Conservation (phyloP, 1,140 invertebrate species). For the Antheraea mylitta region DNA sequence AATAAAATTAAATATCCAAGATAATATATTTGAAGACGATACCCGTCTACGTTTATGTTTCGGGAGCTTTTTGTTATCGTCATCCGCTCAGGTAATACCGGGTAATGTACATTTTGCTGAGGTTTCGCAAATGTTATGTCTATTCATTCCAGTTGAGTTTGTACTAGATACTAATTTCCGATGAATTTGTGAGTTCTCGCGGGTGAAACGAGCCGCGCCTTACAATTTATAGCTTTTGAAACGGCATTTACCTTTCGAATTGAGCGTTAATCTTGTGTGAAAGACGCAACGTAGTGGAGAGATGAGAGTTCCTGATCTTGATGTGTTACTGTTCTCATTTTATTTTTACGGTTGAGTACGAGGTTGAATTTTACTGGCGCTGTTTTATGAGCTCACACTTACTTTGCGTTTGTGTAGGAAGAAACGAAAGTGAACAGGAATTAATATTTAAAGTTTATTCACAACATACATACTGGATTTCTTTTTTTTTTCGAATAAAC, state of each 20-base stretch:
- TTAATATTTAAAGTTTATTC: not conserved
- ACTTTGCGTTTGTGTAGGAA: not conserved
- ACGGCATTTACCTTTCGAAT: slow-evolving; percentile 73
- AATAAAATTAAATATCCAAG: not conserved
- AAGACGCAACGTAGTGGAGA: slow-evolving; percentile 45
- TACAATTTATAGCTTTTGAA: slow-evolving; percentile 73
- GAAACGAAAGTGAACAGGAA: not conserved
- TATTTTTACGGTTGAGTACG: slow-evolving; percentile 12
- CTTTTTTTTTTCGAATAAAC: too few relatives aligned
- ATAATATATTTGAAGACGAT: not conserved
- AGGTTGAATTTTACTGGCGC: slow-evolving; percentile 1
- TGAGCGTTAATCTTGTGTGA: slow-evolving; percentile 76
- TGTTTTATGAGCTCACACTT: slow-evolving; percentile 2
- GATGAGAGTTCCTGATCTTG: slow-evolving; percentile 39
- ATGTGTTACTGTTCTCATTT: slow-evolving; percentile 22
- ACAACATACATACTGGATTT: too few relatives aligned
- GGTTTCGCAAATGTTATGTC: slow-evolving; percentile 25
- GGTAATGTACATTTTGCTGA: slow-evolving; percentile 24
- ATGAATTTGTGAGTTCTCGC: slow-evolving; percentile 71
- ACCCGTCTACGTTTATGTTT: not conserved
- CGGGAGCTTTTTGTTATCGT: slow-evolving; percentile 3
- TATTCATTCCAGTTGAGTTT: slow-evolving; percentile 35
- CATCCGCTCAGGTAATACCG: slow-evolving; percentile 5
- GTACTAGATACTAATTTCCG: slow-evolving; percentile 62
- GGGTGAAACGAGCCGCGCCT: slow-evolving; percentile 64